Conservation (phyloP, 2,888 invertebrate species). For the Dendrolimus pini region DNA sequence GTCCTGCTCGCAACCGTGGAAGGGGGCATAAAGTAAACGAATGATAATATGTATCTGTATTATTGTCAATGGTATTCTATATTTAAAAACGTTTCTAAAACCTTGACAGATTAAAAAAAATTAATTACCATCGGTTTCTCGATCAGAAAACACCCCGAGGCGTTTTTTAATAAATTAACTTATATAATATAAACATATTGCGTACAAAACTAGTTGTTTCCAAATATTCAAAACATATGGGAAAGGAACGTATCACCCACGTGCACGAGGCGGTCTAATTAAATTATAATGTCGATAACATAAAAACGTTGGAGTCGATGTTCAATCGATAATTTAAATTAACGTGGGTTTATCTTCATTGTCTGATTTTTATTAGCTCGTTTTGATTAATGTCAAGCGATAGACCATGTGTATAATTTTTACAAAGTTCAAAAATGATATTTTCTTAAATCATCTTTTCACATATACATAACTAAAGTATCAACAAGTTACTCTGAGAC, state of each 20-base stretch:
- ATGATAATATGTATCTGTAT: too few species aligned
- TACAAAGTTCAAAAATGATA: too few species aligned
- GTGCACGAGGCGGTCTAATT: conserved; percentile 42
- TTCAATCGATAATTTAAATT: neutral
- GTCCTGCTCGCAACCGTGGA: too few species aligned
- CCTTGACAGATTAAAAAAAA: neutral
- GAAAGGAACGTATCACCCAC: conserved; percentile 30
- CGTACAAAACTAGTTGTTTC: neutral
- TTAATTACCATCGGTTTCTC: neutral
- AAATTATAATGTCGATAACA: conserved; percentile 42
- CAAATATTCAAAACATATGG: neutral
- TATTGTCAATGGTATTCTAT: too few species aligned
- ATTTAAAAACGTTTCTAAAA: neutral
- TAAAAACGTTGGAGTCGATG: neutral
- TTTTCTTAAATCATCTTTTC: too few species aligned
- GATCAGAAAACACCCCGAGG: neutral
- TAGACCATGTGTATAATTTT: too few species aligned
- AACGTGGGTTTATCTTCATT: neutral
- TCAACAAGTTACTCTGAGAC: too few species aligned
- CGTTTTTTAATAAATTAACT: neutral
- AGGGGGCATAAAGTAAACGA: too few species aligned
- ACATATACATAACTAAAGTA: too few species aligned
- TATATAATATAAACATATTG: neutral
- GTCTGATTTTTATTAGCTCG: neutral
- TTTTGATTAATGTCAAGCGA: neutral